A percentile compares a stretch with the other conserved stretches of the same genome.
These are phyloP conservation scores for Sander lucioperca DNA, from an alignment of 2,113 vertebrate genomes.

Conservation along the genomic window DNA sequence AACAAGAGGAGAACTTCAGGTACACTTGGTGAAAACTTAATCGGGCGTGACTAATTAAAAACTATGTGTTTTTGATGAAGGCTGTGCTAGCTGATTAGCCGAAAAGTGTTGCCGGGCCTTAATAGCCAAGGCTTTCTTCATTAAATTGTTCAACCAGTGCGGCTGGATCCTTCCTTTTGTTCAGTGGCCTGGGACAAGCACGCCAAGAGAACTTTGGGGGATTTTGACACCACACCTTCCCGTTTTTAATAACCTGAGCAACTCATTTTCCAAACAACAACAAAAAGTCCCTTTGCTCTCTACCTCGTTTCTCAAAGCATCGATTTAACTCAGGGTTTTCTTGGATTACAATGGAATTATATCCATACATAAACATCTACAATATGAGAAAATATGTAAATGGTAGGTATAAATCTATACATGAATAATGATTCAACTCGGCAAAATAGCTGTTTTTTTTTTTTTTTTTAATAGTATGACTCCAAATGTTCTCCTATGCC, in stretches of 20 bases:
- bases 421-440: conserved; percentile 56
- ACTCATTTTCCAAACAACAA: conserved; percentile 31
- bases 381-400: conserved; percentile 52
- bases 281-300: background rate
- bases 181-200: conserved; percentile 46
- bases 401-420: conserved; percentile 49
- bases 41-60: conserved; percentile 72
- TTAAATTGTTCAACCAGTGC: conserved; percentile 50
- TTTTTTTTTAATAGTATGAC: background rate
- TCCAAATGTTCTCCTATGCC: conserved; percentile 10
- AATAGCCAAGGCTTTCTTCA: conserved; percentile 45
- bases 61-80: conserved; percentile 58
- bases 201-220: conserved; percentile 32
- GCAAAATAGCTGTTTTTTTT: conserved; percentile 24
- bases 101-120: conserved; percentile 22
- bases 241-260: conserved; percentile 52
- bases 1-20: conserved; percentile 53
- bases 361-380: conserved; percentile 13
- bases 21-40: conserved; percentile 58
- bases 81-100: background rate
- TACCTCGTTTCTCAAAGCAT: conserved; percentile 12
- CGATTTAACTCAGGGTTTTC: conserved; percentile 42
- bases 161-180: conserved; percentile 45
- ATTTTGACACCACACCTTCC: conserved; percentile 37
- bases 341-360: conserved; percentile 30